phyloP scores from a whole-genome alignment of 1,140 invertebrate species.

The Megalonaias nervosa region DNA sequence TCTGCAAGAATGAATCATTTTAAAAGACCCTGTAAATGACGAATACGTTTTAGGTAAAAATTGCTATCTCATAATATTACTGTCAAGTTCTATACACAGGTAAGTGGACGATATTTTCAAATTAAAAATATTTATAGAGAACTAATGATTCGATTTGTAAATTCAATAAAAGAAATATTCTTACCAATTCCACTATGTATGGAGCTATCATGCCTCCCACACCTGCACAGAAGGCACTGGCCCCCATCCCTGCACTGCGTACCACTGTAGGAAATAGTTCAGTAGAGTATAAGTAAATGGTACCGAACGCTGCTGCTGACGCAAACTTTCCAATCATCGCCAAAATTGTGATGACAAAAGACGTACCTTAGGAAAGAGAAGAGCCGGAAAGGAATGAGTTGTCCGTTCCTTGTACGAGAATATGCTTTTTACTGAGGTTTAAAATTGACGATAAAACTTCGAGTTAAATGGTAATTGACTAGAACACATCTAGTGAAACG shows the following conservation, averaged over 20 bases:
- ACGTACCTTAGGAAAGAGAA: too few species aligned
- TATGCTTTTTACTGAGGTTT: too few species aligned
- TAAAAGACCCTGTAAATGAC: background rate
- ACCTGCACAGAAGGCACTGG: conserved; percentile 83
- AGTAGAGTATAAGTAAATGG: conserved; percentile 85
- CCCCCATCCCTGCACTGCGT: conserved; percentile 85
- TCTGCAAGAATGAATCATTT: background rate
- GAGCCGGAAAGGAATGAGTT: too few species aligned
- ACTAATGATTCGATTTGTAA: too few species aligned
- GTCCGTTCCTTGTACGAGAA: too few species aligned
- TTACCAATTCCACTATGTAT: conserved; percentile 49
- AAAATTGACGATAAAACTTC: too few species aligned
- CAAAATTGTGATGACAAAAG: conserved; percentile 57
- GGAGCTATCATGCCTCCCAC: conserved; percentile 84
- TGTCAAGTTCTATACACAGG: background rate
- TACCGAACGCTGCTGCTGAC: conserved; percentile 70
- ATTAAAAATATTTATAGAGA: too few species aligned
- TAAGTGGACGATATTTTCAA: background rate
- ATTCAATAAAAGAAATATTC: background rate
- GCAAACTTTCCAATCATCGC: conserved; percentile 82
- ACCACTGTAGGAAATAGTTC: conserved; percentile 91
- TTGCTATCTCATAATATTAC: background rate
- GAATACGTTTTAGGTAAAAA: background rate
- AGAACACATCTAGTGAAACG: too few species aligned
- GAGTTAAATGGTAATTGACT: too few species aligned